Base-by-base conservation (phyloP, 2,797 vertebrate genomes). In the Limnodromus scolopaceus region DNA sequence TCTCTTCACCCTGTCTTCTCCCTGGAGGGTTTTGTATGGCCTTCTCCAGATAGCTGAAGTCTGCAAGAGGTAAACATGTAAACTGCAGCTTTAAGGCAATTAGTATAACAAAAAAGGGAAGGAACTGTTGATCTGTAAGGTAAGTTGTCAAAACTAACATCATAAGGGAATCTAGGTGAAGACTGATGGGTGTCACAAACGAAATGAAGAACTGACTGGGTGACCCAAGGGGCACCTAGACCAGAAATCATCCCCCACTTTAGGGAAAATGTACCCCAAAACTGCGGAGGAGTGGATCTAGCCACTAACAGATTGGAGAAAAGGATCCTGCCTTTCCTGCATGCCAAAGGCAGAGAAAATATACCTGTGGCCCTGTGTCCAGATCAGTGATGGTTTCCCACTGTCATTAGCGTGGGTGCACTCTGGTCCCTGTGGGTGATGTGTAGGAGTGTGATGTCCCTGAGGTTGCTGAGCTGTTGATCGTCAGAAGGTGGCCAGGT, bases 331-430 rank as follows among this genome's bases (percentile, higher is more conserved):
- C 3, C 22, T 77, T 70, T 66, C 20, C 49, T 54, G 13, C 0
- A 1, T 48, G 8, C 22, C 1, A 3, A 57, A 87, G 45, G 19
- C 23, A 43, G 66, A 82, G 41, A 28, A 46, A 10, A 65, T 46
- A 24, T 1, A 36, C 25, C 43, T 55, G 25, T 32, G 49, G 25
- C 11, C 16, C 16, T 11, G 34, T 15, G 17, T 66, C 11, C 0
- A 0, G 11, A 24, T n/a, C 39, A 39, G 51, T 12, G 51, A 16
- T 1, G 4, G 8, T 22, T 38, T 84, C 28, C 38, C 20, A 16
- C 1, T 5, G 2, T 6, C 2, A 16, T 3, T 25, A 34, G 4
- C 2, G 1, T 16, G 4, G 43, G 55, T 5, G 18, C 14, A 1
- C 32, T 38, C 55, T 3, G 43, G 20, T 70, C 20, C 6, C 53